Conservation (phyloP, 2,888 invertebrate species). For the Pristionchus japonicus region DNA sequence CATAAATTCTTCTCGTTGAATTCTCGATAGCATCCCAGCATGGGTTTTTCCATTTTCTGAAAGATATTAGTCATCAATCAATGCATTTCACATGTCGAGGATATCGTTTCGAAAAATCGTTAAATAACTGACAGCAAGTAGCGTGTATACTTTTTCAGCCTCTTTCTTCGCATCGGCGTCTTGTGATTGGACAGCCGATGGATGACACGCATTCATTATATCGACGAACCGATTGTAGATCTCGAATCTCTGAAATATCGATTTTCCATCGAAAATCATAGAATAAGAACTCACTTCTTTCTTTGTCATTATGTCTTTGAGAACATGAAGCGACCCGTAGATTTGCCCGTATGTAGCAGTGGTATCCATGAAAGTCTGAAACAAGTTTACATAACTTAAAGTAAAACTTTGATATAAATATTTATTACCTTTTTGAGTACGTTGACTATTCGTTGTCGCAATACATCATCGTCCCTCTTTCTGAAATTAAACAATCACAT, state of each 20-base stretch:
- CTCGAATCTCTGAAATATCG: slow-evolving; percentile 25
- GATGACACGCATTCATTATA: slow-evolving; percentile 39
- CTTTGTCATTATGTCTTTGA: slow-evolving; percentile 15
- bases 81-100: too few species aligned
- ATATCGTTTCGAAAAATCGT: neutral
- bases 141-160: neutral
- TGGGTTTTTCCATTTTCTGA: slow-evolving; percentile 31
- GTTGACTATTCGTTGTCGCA: neutral
- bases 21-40: neutral
- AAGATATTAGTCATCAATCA: neutral
- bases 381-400: neutral
- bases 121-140: neutral
- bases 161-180: neutral
- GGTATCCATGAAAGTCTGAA: slow-evolving; percentile 44
- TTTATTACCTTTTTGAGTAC: neutral
- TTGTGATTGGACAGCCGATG: neutral
- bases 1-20: neutral
- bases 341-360: slow-evolving; percentile 51
- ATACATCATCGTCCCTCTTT: neutral
- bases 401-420: neutral
- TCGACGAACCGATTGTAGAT: slow-evolving; percentile 45
- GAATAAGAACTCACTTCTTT: slow-evolving; percentile 39
- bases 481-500: neutral
- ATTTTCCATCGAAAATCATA: too few species aligned
- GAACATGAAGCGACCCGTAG: slow-evolving; percentile 47